phyloP scores from a whole-genome alignment of 2,113 vertebrate species.

The Lethenteron reissneri region DNA sequence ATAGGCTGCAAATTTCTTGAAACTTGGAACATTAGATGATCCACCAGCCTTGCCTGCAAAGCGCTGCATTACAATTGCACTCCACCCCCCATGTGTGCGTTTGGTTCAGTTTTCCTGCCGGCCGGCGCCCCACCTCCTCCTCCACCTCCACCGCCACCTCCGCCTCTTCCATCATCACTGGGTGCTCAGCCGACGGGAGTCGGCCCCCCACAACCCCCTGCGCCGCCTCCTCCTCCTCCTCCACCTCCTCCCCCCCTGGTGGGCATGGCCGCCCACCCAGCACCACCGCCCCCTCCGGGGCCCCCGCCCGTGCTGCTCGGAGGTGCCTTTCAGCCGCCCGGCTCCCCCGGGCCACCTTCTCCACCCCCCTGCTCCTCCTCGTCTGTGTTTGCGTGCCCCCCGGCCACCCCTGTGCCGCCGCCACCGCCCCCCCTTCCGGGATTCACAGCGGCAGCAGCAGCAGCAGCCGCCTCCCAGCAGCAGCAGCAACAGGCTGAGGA shows the following conservation, averaged over 20 bases:
- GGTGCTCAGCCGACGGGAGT: slow-evolving; percentile 2
- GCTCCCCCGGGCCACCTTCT: neutral
- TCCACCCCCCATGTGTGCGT: neutral
- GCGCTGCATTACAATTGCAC: neutral
- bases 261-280: neutral
- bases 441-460: neutral
- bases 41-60: neutral
- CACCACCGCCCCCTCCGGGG: neutral
- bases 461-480: too few species aligned
- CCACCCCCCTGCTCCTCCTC: neutral
- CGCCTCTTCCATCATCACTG: slow-evolving; percentile 1
- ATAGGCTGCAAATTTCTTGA: neutral
- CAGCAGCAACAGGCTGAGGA: too few species aligned
- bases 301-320: neutral
- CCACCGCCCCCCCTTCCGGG: neutral
- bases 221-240: slow-evolving; percentile 1
- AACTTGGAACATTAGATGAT: neutral
- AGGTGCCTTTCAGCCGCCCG: neutral
- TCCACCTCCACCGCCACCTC: neutral
- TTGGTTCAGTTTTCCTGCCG: neutral
- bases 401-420: neutral
- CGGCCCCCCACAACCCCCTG: neutral
- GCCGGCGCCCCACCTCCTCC: neutral
- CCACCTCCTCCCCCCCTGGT: neutral
- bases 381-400: neutral